These are phyloP conservation scores for Dendroctonus ponderosae DNA, from an alignment of 1,140 invertebrate genomes.

Conservation along the genomic window DNA sequence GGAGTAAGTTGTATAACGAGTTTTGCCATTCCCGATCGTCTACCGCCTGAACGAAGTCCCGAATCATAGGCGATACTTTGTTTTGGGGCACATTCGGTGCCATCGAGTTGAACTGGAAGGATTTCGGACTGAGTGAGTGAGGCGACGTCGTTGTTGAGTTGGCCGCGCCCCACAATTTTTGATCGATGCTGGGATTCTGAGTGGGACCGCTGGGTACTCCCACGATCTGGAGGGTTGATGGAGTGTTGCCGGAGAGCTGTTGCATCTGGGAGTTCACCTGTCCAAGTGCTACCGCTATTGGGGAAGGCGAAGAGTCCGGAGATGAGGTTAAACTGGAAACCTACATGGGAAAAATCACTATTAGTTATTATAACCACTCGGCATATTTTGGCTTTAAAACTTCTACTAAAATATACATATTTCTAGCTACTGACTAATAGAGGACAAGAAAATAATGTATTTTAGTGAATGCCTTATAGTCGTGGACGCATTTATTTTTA, in stretches of 20 bases:
- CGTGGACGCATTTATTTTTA: no score
- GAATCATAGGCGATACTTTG: conserved; percentile 81
- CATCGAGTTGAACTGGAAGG: conserved; percentile 47
- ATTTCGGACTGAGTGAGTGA: conserved; percentile 62
- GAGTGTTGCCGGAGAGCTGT: conserved; percentile 57
- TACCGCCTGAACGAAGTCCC: conserved; percentile 85
- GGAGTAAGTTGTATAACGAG: conserved; percentile 82
- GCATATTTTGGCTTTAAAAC: no score
- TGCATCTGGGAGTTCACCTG: conserved; percentile 56
- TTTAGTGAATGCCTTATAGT: no score
- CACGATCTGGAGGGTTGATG: conserved; percentile 54
- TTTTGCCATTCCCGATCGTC: conserved; percentile 95
- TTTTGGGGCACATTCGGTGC: conserved; percentile 49
- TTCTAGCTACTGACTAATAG: no score
- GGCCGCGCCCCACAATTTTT: conserved; percentile 63
- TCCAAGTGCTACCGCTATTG: conserved; percentile 72
- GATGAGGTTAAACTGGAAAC: conserved; percentile 87
- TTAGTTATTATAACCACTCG: no score
- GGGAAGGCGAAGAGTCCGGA: conserved; percentile 84
- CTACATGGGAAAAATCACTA: conserved; percentile 39
- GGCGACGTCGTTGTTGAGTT: conserved; percentile 71
- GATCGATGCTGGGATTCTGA: conserved; percentile 50
- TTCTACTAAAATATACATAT: no score
- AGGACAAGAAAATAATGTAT: no score
- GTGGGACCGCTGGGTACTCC: conserved; percentile 47